phyloP scores from a whole-genome alignment of 2,113 vertebrate genomes.

The Proteles cristata region DNA sequence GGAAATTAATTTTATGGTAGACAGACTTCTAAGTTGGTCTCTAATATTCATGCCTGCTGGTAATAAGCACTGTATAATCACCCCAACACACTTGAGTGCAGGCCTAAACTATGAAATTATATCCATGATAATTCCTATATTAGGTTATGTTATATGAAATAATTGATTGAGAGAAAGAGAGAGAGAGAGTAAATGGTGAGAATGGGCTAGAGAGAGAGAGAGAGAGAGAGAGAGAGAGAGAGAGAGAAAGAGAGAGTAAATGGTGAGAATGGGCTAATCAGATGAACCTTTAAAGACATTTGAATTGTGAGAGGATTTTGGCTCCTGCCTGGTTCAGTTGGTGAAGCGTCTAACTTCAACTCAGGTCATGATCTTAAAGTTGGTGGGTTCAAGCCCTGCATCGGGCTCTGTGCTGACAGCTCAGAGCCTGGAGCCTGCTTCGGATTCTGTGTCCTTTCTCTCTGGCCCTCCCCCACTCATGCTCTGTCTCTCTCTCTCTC shows the following conservation, averaged over 20 bases:
- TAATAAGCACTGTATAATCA: background rate
- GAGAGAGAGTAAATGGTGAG: background rate
- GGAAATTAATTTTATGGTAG: background rate
- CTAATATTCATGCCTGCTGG: background rate
- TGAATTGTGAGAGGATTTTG: background rate
- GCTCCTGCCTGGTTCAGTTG: no score
- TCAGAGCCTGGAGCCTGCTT: no score
- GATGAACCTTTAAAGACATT: background rate
- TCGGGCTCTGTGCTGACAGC: no score
- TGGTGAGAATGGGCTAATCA: background rate
- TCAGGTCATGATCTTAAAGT: no score
- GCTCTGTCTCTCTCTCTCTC: no score
- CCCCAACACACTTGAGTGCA: background rate
- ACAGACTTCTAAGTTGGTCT: background rate
- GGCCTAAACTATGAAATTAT: background rate
- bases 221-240: background rate
- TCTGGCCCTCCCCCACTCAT: no score
- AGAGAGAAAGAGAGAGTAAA: no score
- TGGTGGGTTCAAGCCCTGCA: no score
- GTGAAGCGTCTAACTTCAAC: no score
- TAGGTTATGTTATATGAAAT: background rate
- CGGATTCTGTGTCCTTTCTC: no score
- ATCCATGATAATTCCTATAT: background rate
- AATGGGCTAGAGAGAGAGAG: no score
- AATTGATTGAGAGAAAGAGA: background rate